Evolutionary conservation across 2,113 vertebrate genomes (phyloP).

Genomic region (Hydropotes inermis): DNA sequence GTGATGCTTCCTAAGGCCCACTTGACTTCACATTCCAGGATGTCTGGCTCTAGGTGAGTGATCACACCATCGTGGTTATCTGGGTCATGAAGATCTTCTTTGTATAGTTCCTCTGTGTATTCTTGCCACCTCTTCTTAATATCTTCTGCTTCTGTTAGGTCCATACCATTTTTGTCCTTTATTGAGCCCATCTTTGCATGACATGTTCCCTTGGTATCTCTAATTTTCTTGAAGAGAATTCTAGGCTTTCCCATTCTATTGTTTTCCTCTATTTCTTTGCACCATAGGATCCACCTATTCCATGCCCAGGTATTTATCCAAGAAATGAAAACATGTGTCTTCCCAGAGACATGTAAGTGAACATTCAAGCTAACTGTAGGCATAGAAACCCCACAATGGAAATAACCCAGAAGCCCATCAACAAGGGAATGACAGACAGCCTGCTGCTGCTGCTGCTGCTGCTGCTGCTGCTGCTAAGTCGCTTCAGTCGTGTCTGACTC

Average conservation of each 20-base stretch:
- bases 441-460: too few relatives aligned
- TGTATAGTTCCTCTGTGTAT: background rate
- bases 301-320: background rate
- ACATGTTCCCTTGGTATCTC: background rate
- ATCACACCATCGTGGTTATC: background rate
- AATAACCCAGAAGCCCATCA: too few relatives aligned
- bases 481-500: too few relatives aligned
- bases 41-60: background rate
- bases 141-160: background rate
- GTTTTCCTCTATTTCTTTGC: background rate
- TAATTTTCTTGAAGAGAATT: background rate
- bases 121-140: background rate
- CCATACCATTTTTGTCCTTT: background rate
- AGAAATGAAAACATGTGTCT: rapidly evolving
- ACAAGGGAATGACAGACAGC: rapidly evolving
- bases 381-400: rapidly evolving
- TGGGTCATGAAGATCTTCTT: background rate
- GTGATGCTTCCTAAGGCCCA: background rate
- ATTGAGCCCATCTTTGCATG: background rate
- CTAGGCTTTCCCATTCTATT: background rate
- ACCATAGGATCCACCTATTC: background rate
- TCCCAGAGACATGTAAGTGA: rapidly evolving
- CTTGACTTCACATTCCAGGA: background rate
- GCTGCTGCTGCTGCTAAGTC: too few relatives aligned
- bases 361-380: rapidly evolving